A percentile compares a stretch with the other conserved stretches of the same genome.
These are phyloP conservation scores for Ceratina australensis DNA, from an alignment of 1,140 invertebrate species.

Conservation along the genomic window DNA sequence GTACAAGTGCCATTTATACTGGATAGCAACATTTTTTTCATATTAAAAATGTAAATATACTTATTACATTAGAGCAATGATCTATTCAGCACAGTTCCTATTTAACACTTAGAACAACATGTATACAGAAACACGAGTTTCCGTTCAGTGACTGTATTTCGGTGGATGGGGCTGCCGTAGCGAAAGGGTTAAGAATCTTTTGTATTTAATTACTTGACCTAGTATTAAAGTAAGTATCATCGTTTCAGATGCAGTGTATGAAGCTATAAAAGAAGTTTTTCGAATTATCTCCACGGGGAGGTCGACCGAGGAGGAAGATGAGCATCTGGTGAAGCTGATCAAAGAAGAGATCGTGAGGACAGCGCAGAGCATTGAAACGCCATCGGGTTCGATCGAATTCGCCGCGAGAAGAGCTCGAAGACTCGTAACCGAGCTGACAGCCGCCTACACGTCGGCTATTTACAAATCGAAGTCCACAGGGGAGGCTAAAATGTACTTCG, in stretches of 20 bases:
- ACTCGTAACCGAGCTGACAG: constrained; percentile 63
- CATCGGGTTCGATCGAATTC: constrained; percentile 59
- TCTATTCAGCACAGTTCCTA: too few species aligned
- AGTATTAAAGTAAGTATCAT: too few species aligned
- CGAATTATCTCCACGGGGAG: constrained; percentile 53
- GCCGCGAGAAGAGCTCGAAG: constrained; percentile 60
- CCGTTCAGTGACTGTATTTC: too few species aligned
- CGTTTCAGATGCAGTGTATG: constrained; percentile 45
- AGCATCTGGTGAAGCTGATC: constrained; percentile 54
- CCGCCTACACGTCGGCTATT: constrained; percentile 64
- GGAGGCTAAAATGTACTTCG: constrained; percentile 54
- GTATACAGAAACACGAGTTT: too few species aligned
- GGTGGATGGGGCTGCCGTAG: too few species aligned
- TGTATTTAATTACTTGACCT: too few species aligned
- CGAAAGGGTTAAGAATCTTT: too few species aligned
- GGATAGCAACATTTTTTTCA: too few species aligned
- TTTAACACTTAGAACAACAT: too few species aligned
- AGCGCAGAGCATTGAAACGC: constrained; percentile 48
- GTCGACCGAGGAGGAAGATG: constrained; percentile 52
- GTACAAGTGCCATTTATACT: too few species aligned
- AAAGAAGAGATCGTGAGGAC: constrained; percentile 59
- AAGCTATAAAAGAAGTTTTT: constrained; percentile 47
- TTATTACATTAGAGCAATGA: too few species aligned
- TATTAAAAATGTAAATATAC: too few species aligned
- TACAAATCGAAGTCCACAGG: constrained; percentile 56